Conservation (phyloP, 2,888 invertebrate genomes). For the Oligia latruncula region DNA sequence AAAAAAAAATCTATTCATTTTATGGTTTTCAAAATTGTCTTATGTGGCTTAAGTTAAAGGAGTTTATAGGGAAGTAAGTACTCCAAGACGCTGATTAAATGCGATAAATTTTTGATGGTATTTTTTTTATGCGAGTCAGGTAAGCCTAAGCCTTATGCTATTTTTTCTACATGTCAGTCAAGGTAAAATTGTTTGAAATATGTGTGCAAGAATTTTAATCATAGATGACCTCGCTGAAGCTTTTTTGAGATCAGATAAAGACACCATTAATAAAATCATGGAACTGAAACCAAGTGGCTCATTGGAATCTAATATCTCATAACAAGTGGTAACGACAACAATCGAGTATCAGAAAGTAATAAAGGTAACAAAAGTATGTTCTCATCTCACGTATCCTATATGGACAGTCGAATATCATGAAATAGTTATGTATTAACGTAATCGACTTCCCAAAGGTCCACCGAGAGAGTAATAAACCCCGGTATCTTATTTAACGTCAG, state of each 20-base stretch:
- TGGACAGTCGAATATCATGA: slow-evolving; percentile 53
- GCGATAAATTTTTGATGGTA: slow-evolving; percentile 14
- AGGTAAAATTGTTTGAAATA: not conserved
- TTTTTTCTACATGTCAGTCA: not conserved
- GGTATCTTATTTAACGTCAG: slow-evolving; percentile 66
- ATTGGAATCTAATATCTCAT: slow-evolving; percentile 6
- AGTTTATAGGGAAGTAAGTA: not conserved
- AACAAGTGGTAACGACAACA: not conserved
- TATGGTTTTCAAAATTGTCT: not conserved
- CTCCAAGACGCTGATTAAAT: slow-evolving; percentile 16
- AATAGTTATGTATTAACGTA: slow-evolving; percentile 62
- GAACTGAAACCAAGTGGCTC: not conserved
- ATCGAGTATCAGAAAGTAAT: slow-evolving; percentile 22
- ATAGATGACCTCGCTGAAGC: not conserved
- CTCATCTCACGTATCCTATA: slow-evolving; percentile 25
- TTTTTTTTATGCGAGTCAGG: not conserved
- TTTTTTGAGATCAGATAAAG: not conserved
- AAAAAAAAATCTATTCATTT: not conserved
- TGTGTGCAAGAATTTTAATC: not conserved
- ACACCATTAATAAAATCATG: not conserved
- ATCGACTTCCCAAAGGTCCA: slow-evolving; percentile 56
- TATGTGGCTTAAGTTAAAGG: not conserved
- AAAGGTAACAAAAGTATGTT: slow-evolving; percentile 16
- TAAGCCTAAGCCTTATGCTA: too few relatives aligned
- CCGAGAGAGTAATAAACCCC: slow-evolving; percentile 68